Evolutionary conservation across 2,797 vertebrate species (phyloP), one percentile per base, ranked within the genome.

Genomic region (Pempheris klunzingeri): DNA sequence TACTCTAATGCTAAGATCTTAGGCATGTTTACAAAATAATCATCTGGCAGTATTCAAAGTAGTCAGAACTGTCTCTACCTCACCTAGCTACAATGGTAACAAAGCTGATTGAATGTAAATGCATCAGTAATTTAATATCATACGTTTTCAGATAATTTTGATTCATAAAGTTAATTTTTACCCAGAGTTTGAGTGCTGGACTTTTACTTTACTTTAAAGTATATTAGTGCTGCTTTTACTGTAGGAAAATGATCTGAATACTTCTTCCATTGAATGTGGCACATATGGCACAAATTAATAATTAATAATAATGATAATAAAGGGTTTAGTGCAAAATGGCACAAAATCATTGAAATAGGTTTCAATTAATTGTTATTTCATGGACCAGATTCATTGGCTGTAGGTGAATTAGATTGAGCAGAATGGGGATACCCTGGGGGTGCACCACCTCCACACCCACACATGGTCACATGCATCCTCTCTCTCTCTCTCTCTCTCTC

Each of bases 391-490:
- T n/a, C n/a, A n/a, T n/a, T n/a, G n/a, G n/a, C n/a, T n/a, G n/a
- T n/a, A n/a, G n/a, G n/a, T n/a, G n/a, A n/a, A n/a, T n/a, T n/a
- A n/a, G 26, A 50, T 6, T n/a, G 10, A 24, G 32, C 22, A 44
- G 52, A 41, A 32, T 50, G 70, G 70, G 58, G 65, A 59, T 65
- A 54, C 17, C 60, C 24, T 34, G 28, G 65, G 34, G 36, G 11
- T 41, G 50, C 63, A 52, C 30, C 44, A 20, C 9, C 24, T 74
- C 12, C 69, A 28, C 71, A 70, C 71, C 50, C 71, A 74, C 77
- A 52, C 20, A 38, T 17, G 12, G 13, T 55, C 47, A 52, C 62
- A 55, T 10, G 38, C 46, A 18, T 12, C 18, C 17, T 13, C 4
- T 7, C 11, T 4, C 41, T 24, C 8, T 44, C n/a, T 7, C 7